phyloP scores from a whole-genome alignment of 2,888 invertebrate genomes.

The Busseola fusca region DNA sequence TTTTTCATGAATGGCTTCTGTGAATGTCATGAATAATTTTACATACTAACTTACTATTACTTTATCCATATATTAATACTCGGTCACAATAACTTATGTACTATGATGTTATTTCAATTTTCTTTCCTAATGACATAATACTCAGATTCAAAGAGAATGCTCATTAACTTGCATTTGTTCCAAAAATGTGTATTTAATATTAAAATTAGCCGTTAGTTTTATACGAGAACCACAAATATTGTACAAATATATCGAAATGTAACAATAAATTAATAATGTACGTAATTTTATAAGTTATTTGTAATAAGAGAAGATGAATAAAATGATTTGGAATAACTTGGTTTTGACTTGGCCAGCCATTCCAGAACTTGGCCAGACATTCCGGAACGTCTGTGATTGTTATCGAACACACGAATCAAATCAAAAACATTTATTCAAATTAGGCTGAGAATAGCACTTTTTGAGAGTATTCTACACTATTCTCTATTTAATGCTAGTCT shows the following conservation, averaged over 20 bases:
- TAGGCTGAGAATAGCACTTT: too few species aligned
- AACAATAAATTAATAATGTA: slow-evolving; percentile 69
- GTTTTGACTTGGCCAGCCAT: slow-evolving; percentile 19
- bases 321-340: slow-evolving; percentile 78
- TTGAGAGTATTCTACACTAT: too few species aligned
- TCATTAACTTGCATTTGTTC: slow-evolving; percentile 46
- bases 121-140: slow-evolving; percentile 41
- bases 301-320: slow-evolving; percentile 78
- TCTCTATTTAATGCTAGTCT: too few species aligned
- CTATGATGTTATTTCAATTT: slow-evolving; percentile 20
- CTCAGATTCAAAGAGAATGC: slow-evolving; percentile 54
- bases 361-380: background rate
- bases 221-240: slow-evolving; percentile 60
- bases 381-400: background rate
- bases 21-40: slow-evolving; percentile 11
- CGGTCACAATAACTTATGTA: background rate
- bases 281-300: slow-evolving; percentile 83
- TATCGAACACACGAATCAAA: slow-evolving; percentile 26
- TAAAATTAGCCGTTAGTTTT: slow-evolving; percentile 44
- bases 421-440: too few species aligned
- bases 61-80: background rate
- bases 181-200: slow-evolving; percentile 57
- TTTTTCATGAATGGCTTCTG: slow-evolving; percentile 12
- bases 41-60: background rate
- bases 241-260: slow-evolving; percentile 65